Conservation (phyloP, 2,797 vertebrate species). For the Rhyacichthys aspro region DNA sequence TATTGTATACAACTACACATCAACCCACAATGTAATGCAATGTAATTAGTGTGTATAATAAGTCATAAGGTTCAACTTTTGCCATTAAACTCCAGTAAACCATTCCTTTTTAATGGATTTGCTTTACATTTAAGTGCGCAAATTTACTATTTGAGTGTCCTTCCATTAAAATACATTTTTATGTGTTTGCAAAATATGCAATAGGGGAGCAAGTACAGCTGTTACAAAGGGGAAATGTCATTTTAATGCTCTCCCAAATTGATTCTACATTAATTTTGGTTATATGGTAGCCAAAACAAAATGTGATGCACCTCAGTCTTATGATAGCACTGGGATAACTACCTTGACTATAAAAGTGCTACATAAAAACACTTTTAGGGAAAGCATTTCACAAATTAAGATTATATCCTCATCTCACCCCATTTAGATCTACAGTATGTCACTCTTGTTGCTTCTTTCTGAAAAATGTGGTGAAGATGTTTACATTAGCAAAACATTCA, state of each 20-base stretch:
- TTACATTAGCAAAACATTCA: no score
- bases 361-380: background rate
- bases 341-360: slow-evolving; percentile 2
- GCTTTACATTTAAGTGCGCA: no score
- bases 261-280: slow-evolving; percentile 8
- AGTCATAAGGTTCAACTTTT: no score
- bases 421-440: background rate
- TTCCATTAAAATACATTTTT: no score
- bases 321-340: background rate
- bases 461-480: no score
- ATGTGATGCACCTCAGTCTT: background rate
- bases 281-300: slow-evolving; percentile 1
- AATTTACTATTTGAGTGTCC: no score
- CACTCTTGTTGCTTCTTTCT: no score
- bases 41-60: no score
- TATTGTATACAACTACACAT: no score
- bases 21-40: no score
- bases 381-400: background rate
- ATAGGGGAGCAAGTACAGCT: background rate
- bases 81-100: no score
- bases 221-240: slow-evolving; percentile 3
- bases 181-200: background rate
- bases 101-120: no score
- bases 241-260: slow-evolving; percentile 2
- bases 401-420: background rate